Evolutionary conservation across 1,140 invertebrate genomes (phyloP).

Genomic region (Apis florea): DNA sequence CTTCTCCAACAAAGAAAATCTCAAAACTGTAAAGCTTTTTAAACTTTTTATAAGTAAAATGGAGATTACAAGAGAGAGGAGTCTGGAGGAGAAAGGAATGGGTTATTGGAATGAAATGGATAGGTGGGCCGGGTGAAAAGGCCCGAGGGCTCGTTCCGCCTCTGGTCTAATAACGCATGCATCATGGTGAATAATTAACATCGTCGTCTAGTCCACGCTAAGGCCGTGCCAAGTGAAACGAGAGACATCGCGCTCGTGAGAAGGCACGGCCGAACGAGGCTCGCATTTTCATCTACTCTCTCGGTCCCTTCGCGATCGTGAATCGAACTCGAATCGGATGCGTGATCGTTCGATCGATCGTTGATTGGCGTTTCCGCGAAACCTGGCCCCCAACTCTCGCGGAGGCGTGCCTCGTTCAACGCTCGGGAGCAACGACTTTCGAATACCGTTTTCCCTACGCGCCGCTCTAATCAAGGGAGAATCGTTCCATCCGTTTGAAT

Average conservation of each 20-base stretch:
- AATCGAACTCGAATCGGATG: conserved; percentile 30
- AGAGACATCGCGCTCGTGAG: conserved; percentile 32
- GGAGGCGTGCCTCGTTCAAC: not conserved
- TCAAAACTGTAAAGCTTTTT: no score
- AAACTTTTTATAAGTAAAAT: no score
- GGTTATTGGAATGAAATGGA: conserved; percentile 19
- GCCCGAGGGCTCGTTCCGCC: not conserved
- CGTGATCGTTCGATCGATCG: conserved; percentile 19
- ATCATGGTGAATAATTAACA: conserved; percentile 50
- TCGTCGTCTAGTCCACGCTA: not conserved
- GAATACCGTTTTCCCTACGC: not conserved
- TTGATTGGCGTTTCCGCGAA: conserved; percentile 23
- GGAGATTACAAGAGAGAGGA: no score
- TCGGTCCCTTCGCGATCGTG: conserved; percentile 33
- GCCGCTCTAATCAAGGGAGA: not conserved
- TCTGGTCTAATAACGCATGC: conserved; percentile 30
- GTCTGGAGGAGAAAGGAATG: not conserved
- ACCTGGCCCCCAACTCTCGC: not conserved
- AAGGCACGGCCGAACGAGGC: conserved; percentile 38
- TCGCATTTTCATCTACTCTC: conserved; percentile 36
- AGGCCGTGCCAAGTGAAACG: conserved; percentile 40
- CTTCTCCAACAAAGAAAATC: no score
- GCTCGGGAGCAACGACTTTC: conserved; percentile 8
- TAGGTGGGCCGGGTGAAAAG: no score
- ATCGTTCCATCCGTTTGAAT: not conserved